A percentile compares a stretch with the other conserved stretches of the same genome.
Conservation (phyloP, 2,797 vertebrate species). For the Pogoniulus pusillus region DNA sequence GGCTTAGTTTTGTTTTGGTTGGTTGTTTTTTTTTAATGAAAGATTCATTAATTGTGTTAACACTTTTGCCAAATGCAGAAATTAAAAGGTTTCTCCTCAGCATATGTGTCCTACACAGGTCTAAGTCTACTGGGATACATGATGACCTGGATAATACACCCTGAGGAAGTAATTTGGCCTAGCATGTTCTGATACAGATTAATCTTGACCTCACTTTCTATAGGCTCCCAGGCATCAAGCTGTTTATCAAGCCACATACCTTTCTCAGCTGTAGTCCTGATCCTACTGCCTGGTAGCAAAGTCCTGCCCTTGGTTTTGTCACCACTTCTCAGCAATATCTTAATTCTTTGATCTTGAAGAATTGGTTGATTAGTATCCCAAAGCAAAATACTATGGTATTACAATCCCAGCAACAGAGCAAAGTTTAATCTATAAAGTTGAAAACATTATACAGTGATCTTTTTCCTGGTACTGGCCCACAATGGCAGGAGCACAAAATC, state of each 20-base stretch:
- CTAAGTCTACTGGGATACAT: background rate
- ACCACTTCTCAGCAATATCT: background rate
- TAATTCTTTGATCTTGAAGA: background rate
- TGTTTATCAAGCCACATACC: background rate
- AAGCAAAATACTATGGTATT: background rate
- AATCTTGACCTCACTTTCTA: background rate
- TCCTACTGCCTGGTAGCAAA: background rate
- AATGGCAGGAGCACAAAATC: background rate
- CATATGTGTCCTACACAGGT: background rate
- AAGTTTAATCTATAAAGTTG: background rate
- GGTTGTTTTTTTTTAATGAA: background rate
- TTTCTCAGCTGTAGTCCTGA: background rate
- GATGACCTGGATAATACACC: background rate
- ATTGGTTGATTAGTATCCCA: background rate
- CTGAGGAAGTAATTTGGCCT: background rate
- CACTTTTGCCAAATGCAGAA: fast-evolving
- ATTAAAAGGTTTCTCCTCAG: background rate
- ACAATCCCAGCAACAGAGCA: background rate
- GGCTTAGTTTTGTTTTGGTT: background rate
- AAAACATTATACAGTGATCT: background rate
- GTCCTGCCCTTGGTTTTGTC: background rate
- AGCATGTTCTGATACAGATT: background rate
- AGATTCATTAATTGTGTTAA: background rate
- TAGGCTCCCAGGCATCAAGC: background rate
- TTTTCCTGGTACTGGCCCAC: background rate